phyloP scores from a whole-genome alignment of 2,888 invertebrate genomes.

The Oxyteleia sp. region DNA sequence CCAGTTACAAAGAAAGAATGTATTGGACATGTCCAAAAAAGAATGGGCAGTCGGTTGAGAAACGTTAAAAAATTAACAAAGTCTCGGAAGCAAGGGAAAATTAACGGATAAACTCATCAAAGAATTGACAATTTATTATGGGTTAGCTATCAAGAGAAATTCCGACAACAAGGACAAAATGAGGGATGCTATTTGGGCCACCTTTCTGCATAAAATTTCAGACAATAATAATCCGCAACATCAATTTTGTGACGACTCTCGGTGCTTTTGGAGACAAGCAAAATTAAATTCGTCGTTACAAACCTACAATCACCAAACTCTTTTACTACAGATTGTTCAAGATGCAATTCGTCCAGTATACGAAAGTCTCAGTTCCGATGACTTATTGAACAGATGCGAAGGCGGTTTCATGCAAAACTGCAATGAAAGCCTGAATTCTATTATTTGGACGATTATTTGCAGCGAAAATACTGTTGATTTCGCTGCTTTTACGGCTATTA shows the following conservation, averaged over 20 bases:
- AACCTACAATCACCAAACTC: conserved; percentile 10
- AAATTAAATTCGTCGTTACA: conserved; percentile 13
- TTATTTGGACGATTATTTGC: conserved; percentile 66
- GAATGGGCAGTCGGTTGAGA: conserved; percentile 38
- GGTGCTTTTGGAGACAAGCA: conserved; percentile 47
- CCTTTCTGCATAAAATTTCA: conserved; percentile 7
- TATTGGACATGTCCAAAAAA: conserved; percentile 3
- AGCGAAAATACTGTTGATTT: conserved; percentile 40
- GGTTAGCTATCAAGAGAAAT: conserved; percentile 54
- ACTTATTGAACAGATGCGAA: conserved; percentile 60
- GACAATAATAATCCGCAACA: conserved; percentile 4
- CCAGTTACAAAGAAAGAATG: conserved; percentile 33
- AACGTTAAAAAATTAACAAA: conserved; percentile 50
- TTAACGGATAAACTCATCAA: conserved; percentile 51
- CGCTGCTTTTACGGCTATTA: conserved; percentile 10
- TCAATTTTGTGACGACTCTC: conserved; percentile 42
- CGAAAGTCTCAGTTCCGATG: conserved; percentile 57
- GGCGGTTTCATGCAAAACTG: conserved; percentile 70
- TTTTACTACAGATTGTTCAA: conserved; percentile 34
- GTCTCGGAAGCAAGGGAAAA: conserved; percentile 56
- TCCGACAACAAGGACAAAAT: conserved; percentile 38
- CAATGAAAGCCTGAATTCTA: conserved; percentile 43
- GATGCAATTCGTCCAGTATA: conserved; percentile 60
- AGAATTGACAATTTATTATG: conserved; percentile 59
- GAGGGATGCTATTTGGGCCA: conserved; percentile 9